Base-by-base conservation (phyloP, 2,113 vertebrate species). In the Vidua macroura region DNA sequence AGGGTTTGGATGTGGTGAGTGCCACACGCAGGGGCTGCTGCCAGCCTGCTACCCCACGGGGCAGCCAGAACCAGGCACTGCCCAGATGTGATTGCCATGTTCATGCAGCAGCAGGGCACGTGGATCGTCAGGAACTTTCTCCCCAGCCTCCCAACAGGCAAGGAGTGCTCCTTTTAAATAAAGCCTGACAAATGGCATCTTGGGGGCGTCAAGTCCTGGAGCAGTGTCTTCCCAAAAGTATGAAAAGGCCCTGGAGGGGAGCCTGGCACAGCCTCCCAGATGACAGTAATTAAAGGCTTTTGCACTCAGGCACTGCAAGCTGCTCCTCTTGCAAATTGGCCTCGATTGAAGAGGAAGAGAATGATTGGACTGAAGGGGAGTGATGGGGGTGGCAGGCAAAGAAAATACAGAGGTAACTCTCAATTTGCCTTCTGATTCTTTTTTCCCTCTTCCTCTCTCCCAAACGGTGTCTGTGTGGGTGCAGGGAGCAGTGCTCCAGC, bases 201-300 rank as follows among this genome's bases (percentile, higher is more conserved):
- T 51, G 83, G 68, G 75, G 68, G 81, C 1, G 7, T 85, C 66
- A 55, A 51, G 93, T 87, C 90, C 76, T 77, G 68, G 53, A 78
- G 86, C 76, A 75, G 66, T 51, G 62, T 90, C 94, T 97, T 78
- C 74, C 2, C 0, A 77, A 77, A 81, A 78, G 76, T 48, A 77
- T 68, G 77, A 92, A 88, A 80, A 95, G 87, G 90, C 95, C 64
- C 84, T n/a, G 10, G 74, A 92, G 92, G 84, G 77, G 77, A 88
- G 90, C 64, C 94, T 96, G 91, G 83, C 91, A 70, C 49, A 88
- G 80, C 63, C 66, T 94, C 86, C 77, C 41, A 69, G 53, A 91
- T 95, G 86, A 95, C 91, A 91, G 81, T 91, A 96, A 96, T 96
- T 95, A 96, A 95, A 92, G 86, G 92, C 52, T 94, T 95, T 79